A percentile compares a stretch with the other conserved stretches of the same genome.
Conservation (phyloP, 2,797 vertebrate genomes). For the Bryconaethiops microstoma region DNA sequence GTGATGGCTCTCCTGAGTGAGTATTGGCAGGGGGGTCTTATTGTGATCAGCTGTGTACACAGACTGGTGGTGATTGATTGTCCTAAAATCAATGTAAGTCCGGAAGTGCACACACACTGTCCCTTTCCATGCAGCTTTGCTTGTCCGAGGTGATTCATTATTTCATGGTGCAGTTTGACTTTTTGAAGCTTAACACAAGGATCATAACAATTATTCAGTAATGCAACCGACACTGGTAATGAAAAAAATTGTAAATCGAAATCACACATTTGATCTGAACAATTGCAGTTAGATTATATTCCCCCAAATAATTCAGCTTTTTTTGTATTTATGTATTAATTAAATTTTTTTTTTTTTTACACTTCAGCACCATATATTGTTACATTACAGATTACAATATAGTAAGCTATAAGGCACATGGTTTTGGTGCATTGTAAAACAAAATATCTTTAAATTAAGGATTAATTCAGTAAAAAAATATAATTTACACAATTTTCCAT, state of each 20-base stretch:
- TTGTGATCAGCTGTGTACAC: constrained; percentile 4
- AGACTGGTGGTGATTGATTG: background rate
- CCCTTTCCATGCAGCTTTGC: background rate
- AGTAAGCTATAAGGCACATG: too few relatives aligned
- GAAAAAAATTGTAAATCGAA: background rate
- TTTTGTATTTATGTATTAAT: too few relatives aligned
- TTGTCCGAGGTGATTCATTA: background rate
- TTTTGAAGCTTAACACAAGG: background rate
- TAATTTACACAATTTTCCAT: too few relatives aligned
- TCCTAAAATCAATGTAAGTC: background rate
- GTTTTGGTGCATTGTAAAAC: too few relatives aligned
- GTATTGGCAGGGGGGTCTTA: background rate
- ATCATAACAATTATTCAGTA: background rate
- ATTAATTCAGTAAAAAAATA: too few relatives aligned
- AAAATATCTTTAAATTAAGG: too few relatives aligned
- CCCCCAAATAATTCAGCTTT: too few relatives aligned
- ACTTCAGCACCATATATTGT: too few relatives aligned
- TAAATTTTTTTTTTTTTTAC: too few relatives aligned
- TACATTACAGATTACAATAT: too few relatives aligned
- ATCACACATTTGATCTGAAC: too few relatives aligned
- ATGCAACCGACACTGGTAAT: background rate
- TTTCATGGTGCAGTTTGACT: background rate
- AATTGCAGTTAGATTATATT: background rate
- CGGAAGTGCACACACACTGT: background rate
- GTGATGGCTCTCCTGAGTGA: background rate